Conservation (phyloP, 2,888 invertebrate genomes). For the Melanostoma mellinum region DNA sequence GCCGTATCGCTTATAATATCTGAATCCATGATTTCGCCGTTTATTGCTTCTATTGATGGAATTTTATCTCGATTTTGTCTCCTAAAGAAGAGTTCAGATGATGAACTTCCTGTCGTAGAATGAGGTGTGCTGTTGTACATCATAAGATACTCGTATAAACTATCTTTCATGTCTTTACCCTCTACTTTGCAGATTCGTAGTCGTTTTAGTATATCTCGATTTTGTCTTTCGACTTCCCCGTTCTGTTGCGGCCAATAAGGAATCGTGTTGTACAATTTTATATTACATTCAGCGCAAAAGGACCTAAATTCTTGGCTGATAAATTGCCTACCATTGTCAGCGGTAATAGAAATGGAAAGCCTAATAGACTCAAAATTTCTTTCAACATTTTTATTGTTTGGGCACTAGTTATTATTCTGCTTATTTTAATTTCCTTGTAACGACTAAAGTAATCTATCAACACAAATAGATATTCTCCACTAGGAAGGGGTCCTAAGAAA, state of each 20-base stretch:
- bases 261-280: slow-evolving; percentile 18
- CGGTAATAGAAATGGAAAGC: neutral
- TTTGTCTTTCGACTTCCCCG: slow-evolving; percentile 37
- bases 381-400: slow-evolving; percentile 5
- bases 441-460: no score
- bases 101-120: slow-evolving; percentile 21
- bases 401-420: no score
- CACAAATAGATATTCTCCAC: neutral
- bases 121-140: slow-evolving; percentile 36
- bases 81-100: slow-evolving; percentile 24
- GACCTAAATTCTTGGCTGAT: neutral
- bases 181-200: slow-evolving; percentile 17
- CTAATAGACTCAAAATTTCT: slow-evolving; percentile 2
- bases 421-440: no score
- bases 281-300: slow-evolving; percentile 53
- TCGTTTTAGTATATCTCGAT: slow-evolving; percentile 29
- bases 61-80: slow-evolving; percentile 29
- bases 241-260: slow-evolving; percentile 41
- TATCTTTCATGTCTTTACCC: slow-evolving; percentile 14
- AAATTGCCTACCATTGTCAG: neutral
- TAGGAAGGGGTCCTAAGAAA: neutral
- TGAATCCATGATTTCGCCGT: slow-evolving; percentile 3
- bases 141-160: slow-evolving; percentile 22
- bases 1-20: slow-evolving; percentile 24
- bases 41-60: slow-evolving; percentile 9